phyloP scores from a whole-genome alignment of 2,888 invertebrate species.

The Geotrupes spiniger region DNA sequence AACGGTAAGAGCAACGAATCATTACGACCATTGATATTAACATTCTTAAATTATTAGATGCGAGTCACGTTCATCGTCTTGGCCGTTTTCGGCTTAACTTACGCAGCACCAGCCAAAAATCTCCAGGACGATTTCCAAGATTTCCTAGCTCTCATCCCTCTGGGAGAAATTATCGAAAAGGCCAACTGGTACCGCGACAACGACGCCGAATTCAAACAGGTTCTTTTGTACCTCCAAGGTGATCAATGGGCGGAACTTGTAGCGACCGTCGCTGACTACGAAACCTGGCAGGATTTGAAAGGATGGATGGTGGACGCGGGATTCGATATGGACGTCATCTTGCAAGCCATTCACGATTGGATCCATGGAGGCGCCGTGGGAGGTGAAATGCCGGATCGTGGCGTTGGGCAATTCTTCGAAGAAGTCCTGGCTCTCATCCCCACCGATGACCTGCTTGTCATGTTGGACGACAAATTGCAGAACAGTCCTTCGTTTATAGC shows the following conservation, averaged over 20 bases:
- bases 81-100: conserved; percentile 16
- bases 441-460: conserved; percentile 6
- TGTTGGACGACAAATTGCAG: conserved; percentile 17
- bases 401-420: conserved; percentile 17
- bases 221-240: conserved; percentile 28
- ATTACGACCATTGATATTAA: too few species aligned
- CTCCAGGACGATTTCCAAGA: conserved; percentile 22
- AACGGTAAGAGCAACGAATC: too few species aligned
- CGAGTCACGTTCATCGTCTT: too few species aligned
- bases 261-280: conserved; percentile 15
- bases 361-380: too few species aligned
- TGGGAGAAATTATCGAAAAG: conserved; percentile 25
- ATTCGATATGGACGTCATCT: conserved; percentile 23
- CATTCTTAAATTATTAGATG: too few species aligned
- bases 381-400: neutral
- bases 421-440: conserved; percentile 17
- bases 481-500: too few species aligned
- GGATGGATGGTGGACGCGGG: conserved; percentile 21
- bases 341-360: too few species aligned
- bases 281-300: conserved; percentile 22
- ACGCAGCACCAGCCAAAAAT: conserved; percentile 2
- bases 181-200: conserved; percentile 24
- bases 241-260: conserved; percentile 25
- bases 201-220: conserved; percentile 26
- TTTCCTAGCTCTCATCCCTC: conserved; percentile 27